Conservation (phyloP, 2,888 invertebrate genomes). For the Volucella zonaria region DNA sequence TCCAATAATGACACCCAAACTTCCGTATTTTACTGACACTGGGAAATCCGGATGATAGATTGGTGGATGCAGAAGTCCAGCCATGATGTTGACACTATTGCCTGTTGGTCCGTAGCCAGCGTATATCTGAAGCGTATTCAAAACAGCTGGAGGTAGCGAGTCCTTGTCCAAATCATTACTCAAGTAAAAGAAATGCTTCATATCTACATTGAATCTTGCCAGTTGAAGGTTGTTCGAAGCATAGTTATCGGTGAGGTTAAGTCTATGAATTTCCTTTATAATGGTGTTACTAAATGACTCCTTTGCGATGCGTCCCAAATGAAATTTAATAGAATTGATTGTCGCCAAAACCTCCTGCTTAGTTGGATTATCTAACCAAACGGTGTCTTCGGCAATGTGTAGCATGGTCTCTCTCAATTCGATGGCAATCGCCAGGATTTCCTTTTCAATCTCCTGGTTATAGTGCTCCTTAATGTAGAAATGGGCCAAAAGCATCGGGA, state of each 20-base stretch:
- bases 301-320: slow-evolving; percentile 76
- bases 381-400: slow-evolving; percentile 76
- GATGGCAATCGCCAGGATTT: slow-evolving; percentile 76
- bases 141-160: slow-evolving; percentile 76
- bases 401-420: slow-evolving; percentile 78
- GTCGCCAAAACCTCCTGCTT: slow-evolving; percentile 78
- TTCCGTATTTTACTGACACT: slow-evolving; percentile 79
- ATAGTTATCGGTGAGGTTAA: slow-evolving; percentile 76
- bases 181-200: slow-evolving; percentile 77
- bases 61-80: slow-evolving; percentile 79
- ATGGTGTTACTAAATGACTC: slow-evolving; percentile 75
- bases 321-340: slow-evolving; percentile 75
- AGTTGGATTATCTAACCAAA: slow-evolving; percentile 79
- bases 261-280: slow-evolving; percentile 75
- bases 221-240: slow-evolving; percentile 77
- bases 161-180: slow-evolving; percentile 71
- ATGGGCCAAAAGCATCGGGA: slow-evolving; percentile 47
- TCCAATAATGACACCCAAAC: slow-evolving; percentile 79
- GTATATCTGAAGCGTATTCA: slow-evolving; percentile 78
- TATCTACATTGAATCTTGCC: slow-evolving; percentile 73
- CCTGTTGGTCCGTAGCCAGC: slow-evolving; percentile 80
- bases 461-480: slow-evolving; percentile 77
- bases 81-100: slow-evolving; percentile 80
- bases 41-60: slow-evolving; percentile 79
- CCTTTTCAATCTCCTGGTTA: slow-evolving; percentile 74